These are phyloP conservation scores for Fragum fragum DNA, from an alignment of 2,888 invertebrate species.

Conservation along the genomic window DNA sequence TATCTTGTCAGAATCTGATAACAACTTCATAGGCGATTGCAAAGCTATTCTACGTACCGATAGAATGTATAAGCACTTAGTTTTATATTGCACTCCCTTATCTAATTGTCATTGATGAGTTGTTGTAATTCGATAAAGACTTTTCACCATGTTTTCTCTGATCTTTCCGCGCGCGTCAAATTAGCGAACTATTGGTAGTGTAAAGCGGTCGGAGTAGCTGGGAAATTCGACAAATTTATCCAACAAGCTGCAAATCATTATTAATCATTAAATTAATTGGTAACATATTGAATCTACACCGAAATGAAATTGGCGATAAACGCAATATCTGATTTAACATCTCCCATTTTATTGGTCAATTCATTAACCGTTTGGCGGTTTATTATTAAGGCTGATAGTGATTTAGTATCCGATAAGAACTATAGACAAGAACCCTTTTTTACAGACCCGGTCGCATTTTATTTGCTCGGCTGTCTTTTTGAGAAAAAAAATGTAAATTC, in stretches of 20 bases:
- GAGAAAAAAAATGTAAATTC: no score
- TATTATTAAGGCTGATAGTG: background rate
- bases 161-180: constrained; percentile 17
- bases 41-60: no score
- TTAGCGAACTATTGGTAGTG: background rate
- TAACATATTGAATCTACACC: constrained; percentile 23
- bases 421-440: background rate
- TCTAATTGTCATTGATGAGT: constrained; percentile 12
- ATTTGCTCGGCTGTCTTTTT: no score
- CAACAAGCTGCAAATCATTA: constrained; percentile 13
- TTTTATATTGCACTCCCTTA: background rate
- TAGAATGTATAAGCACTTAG: no score
- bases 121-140: constrained; percentile 23
- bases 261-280: constrained; percentile 21
- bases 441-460: no score
- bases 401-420: background rate
- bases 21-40: background rate
- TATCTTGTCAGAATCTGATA: constrained; percentile 26
- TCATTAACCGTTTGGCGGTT: constrained; percentile 21
- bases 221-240: constrained; percentile 9
- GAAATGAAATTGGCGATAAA: constrained; percentile 11
- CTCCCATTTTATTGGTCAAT: constrained; percentile 19
- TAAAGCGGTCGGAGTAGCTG: background rate
- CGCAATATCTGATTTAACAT: constrained; percentile 18
- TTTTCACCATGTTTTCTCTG: constrained; percentile 17